A percentile compares a stretch with the other conserved stretches of the same genome.
phyloP scores from a whole-genome alignment of 2,113 vertebrate genomes.

The Etheostoma spectabile region DNA sequence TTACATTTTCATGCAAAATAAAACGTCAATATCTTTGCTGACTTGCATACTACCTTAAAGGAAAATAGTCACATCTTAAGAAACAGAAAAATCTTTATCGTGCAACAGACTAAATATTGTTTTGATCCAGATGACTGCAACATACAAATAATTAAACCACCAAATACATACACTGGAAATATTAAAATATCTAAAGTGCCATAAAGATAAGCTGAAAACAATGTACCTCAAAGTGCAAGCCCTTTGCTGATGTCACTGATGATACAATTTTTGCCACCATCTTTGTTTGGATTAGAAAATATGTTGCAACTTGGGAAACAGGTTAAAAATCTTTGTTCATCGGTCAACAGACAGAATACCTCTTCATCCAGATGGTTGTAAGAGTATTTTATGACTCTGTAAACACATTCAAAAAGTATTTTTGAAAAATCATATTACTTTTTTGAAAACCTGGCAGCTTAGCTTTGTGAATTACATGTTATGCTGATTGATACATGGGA shows the following conservation, averaged over 20 bases:
- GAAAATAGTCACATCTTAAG: neutral
- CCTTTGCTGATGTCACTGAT: too few relatives aligned
- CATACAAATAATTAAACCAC: too few relatives aligned
- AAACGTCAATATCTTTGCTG: neutral
- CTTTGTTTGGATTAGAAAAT: too few relatives aligned
- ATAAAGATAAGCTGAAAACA: too few relatives aligned
- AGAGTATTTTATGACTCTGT: neutral
- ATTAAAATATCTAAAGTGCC: too few relatives aligned
- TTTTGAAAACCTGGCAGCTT: neutral
- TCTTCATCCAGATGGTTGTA: constrained; percentile 8
- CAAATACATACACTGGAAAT: too few relatives aligned
- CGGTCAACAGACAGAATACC: too few relatives aligned
- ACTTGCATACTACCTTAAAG: neutral
- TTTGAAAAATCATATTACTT: neutral
- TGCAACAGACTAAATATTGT: neutral
- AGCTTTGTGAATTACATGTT: neutral
- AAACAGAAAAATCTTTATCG: neutral
- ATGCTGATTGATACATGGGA: neutral
- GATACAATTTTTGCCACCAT: neutral
- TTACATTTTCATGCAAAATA: neutral
- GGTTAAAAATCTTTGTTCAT: neutral
- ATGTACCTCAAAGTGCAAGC: too few relatives aligned
- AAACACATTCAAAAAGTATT: neutral
- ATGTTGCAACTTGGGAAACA: neutral
- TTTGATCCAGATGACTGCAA: constrained; percentile 1